Percentiles rank a stretch among this genome's conserved stretches.
Evolutionary conservation across 2,888 invertebrate species (phyloP).

Genomic region (Acutogordius australiensis): DNA sequence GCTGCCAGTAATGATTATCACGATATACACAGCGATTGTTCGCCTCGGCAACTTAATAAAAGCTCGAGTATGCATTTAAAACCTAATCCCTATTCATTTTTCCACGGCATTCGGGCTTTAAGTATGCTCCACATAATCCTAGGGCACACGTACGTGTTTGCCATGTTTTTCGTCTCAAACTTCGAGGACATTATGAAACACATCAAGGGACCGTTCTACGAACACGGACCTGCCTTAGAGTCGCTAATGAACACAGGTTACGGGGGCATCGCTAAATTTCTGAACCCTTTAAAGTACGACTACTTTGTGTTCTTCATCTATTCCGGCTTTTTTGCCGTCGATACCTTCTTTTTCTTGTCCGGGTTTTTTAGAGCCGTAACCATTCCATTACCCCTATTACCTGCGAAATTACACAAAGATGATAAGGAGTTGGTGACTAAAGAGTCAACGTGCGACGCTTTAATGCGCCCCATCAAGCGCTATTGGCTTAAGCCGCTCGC

Average conservation of each 20-base stretch:
- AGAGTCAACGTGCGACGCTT: neutral
- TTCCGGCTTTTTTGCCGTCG: constrained; percentile 17
- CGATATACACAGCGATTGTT: too few species aligned
- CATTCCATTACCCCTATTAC: neutral
- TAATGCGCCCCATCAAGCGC: neutral
- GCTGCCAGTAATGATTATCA: too few species aligned
- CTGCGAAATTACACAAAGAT: neutral
- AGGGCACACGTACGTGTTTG: constrained; percentile 14
- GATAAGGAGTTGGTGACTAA: neutral
- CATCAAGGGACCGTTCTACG: neutral
- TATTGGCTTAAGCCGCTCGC: neutral
- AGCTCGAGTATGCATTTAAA: too few species aligned
- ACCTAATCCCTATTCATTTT: too few species aligned
- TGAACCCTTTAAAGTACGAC: neutral
- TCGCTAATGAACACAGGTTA: neutral
- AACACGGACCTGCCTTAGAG: neutral
- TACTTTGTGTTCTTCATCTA: neutral
- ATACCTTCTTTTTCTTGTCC: constrained; percentile 17
- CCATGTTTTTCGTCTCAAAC: neutral
- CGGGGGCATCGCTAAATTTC: neutral
- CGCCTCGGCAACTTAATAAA: too few species aligned
- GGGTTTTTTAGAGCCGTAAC: constrained; percentile 14
- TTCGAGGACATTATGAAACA: neutral
- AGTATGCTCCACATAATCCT: constrained; percentile 13
- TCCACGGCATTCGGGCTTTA: constrained; percentile 11